Base-by-base conservation (phyloP, 2,113 vertebrate genomes). In the Gasterosteus nipponicus region DNA sequence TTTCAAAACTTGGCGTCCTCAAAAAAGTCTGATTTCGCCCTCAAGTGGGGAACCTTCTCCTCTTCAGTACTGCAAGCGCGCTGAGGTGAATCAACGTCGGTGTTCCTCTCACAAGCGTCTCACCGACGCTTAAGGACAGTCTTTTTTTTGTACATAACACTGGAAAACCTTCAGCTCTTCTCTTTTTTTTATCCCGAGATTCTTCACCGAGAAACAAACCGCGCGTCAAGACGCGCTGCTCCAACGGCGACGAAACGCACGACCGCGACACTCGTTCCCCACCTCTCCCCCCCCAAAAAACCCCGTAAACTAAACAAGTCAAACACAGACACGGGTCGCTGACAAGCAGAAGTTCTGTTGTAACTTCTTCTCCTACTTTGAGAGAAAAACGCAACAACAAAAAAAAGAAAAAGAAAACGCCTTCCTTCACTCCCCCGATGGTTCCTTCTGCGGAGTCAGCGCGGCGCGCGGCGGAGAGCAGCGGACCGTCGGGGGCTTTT, bases 21-120 rank as follows among this genome's bases (percentile, higher is more conserved):
- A 77, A 83, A 83, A 91, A 93, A 92, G 92, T 93, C 92, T 89
- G 91, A 92, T 90, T 90, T 94, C 92, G 93, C 92, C 92, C 93
- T 94, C 92, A 93, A 93, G 92, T 90, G 93, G 93, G 93, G 92
- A 91, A 91, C 89, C 91, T 90, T 89, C 86, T 90, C 86, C 91
- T 89, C 89, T 88, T 85, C 87, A 86, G 35, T 71, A 31, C 84
- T 46, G 63, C 58, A 26, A 26, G 4, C 61, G 77, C 78, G 59
- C 39, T 72, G 77, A 42, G 59, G 39, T n/a, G 80, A 46, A 69
- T 81, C 66, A 33, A 84, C 54, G 62, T 79, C 76, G 53, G 65
- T 53, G 69, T 64, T 77, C 72, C 80, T 66, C 68, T 81, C 69
- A 38, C 44, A 80, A 85, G 81, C 72, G 81, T 77, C 16, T 42